Percentiles rank a stretch among this genome's conserved stretches.
Evolutionary conservation across 2,888 invertebrate genomes (phyloP).

Genomic region (Bruchidius siliquastri): DNA sequence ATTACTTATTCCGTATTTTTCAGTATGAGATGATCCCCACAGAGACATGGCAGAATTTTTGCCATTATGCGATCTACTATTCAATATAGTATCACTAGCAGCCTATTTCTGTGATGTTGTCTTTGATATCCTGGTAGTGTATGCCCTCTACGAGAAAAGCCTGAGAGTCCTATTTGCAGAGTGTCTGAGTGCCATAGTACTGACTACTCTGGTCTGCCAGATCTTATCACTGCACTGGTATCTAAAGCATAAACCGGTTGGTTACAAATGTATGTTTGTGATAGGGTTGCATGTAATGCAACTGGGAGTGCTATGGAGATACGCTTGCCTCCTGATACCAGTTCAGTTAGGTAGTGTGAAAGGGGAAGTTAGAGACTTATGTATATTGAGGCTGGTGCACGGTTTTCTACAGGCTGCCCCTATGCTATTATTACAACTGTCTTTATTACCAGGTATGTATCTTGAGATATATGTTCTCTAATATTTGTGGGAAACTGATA

Average conservation of each 20-base stretch:
- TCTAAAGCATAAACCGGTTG: slow-evolving; percentile 33
- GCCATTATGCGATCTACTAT: slow-evolving; percentile 85
- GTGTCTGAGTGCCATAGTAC: slow-evolving; percentile 64
- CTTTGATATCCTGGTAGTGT: slow-evolving; percentile 81
- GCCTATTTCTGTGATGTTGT: slow-evolving; percentile 89
- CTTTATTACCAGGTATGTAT: slow-evolving; percentile 53
- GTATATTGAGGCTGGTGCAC: slow-evolving; percentile 77
- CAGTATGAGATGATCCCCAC: slow-evolving; percentile 41
- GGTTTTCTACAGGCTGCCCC: slow-evolving; percentile 87
- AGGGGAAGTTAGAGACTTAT: slow-evolving; percentile 70
- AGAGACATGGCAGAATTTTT: slow-evolving; percentile 72
- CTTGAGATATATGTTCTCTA: too few species aligned
- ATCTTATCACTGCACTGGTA: slow-evolving; percentile 68
- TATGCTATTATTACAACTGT: slow-evolving; percentile 77
- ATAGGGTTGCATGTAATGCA: slow-evolving; percentile 63
- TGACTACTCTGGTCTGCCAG: slow-evolving; percentile 73
- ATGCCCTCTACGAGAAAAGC: slow-evolving; percentile 70
- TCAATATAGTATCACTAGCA: slow-evolving; percentile 85
- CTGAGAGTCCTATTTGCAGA: slow-evolving; percentile 62
- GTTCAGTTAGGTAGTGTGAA: slow-evolving; percentile 78
- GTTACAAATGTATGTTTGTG: slow-evolving; percentile 51
- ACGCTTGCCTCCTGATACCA: slow-evolving; percentile 79
- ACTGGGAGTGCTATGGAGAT: slow-evolving; percentile 73
- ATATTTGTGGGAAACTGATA: too few species aligned
- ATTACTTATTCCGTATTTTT: slow-evolving; percentile 15